Conservation (phyloP, 2,797 vertebrate genomes). For the Phylloscopus collybita region DNA sequence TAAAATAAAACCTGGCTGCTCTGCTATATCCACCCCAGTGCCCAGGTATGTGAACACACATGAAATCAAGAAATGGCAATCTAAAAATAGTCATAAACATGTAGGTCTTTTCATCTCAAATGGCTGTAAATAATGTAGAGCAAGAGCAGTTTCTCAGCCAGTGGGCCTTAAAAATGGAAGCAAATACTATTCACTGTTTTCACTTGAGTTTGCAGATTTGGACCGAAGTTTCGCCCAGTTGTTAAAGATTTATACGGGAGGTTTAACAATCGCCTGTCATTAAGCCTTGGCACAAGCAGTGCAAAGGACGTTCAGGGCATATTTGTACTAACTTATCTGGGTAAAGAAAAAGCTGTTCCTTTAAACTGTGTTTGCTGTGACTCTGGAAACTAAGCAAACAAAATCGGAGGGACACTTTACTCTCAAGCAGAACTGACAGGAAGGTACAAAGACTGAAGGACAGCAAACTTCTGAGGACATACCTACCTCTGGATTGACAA, state of each 20-base stretch:
- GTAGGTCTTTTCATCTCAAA: conserved; percentile 22
- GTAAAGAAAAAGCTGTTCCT: conserved; percentile 69
- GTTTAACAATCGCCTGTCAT: conserved; percentile 61
- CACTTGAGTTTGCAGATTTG: conserved; percentile 24
- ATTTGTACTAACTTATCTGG: conserved; percentile 59
- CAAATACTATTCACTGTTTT: conserved; percentile 32
- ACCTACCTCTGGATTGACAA: neutral
- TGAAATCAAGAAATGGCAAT: neutral
- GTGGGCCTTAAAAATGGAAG: conserved; percentile 11
- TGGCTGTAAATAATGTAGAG: conserved; percentile 20
- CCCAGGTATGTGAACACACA: neutral
- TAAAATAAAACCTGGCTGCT: neutral
- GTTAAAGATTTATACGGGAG: conserved; percentile 55
- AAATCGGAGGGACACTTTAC: conserved; percentile 52
- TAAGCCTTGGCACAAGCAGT: conserved; percentile 54
- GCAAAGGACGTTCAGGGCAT: conserved; percentile 58
- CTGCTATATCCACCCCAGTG: neutral
- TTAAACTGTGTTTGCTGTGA: conserved; percentile 59
- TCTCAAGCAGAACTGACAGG: conserved; percentile 9
- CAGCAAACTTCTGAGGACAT: neutral
- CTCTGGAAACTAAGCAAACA: conserved; percentile 75
- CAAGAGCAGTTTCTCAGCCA: conserved; percentile 3
- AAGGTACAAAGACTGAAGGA: conserved; percentile 55
- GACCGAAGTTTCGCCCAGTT: neutral
- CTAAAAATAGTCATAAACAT: conserved; percentile 24